Percentiles rank a stretch among this genome's conserved stretches.
phyloP scores from a whole-genome alignment of 2,113 vertebrate genomes.

The Salminus brasiliensis region DNA sequence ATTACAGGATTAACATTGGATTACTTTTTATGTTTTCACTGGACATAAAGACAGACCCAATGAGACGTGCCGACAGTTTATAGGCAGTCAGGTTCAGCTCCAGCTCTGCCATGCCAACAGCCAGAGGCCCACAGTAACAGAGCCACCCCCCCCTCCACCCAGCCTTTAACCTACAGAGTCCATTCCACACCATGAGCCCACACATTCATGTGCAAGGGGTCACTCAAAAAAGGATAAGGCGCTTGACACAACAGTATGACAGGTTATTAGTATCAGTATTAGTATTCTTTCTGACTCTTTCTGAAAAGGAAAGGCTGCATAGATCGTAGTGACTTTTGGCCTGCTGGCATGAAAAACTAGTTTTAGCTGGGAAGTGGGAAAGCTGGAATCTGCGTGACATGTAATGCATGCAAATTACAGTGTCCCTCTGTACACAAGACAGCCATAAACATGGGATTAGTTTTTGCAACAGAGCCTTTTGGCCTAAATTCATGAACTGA shows the following conservation, averaged over 20 bases:
- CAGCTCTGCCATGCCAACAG: neutral
- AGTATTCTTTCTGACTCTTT: neutral
- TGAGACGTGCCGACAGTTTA: neutral
- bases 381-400: neutral
- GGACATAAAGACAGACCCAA: neutral
- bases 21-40: neutral
- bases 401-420: neutral
- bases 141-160: no score
- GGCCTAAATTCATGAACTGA: neutral
- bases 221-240: neutral
- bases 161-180: neutral
- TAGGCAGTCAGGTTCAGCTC: neutral
- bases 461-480: neutral
- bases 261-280: neutral
- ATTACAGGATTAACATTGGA: neutral
- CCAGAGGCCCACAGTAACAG: neutral
- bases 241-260: neutral
- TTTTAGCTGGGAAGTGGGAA: neutral
- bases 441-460: neutral
- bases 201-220: no score
- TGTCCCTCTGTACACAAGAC: neutral
- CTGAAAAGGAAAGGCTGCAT: neutral
- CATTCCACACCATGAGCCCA: neutral
- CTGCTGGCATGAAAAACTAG: neutral
- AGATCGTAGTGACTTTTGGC: neutral